A percentile compares a stretch with the other conserved stretches of the same genome.
phyloP scores from a whole-genome alignment of 2,113 vertebrate genomes.

The Willisornis vidua region DNA sequence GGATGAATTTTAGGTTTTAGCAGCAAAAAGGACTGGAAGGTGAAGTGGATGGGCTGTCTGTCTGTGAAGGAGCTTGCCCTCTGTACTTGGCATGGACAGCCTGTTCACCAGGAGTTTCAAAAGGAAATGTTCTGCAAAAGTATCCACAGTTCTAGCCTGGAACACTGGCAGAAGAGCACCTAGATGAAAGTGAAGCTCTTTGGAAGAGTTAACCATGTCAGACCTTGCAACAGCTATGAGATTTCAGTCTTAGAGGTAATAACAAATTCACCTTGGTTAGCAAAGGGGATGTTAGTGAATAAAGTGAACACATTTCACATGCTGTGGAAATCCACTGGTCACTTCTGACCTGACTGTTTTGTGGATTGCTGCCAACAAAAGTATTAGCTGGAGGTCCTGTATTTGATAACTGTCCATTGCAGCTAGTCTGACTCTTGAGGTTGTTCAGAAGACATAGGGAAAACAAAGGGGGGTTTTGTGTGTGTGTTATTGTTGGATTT shows the following conservation, averaged over 20 bases:
- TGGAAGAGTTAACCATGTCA: neutral
- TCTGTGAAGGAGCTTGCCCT: neutral
- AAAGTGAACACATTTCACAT: neutral
- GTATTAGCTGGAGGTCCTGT: neutral
- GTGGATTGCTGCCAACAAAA: neutral
- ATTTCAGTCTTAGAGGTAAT: neutral
- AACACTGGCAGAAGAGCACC: neutral
- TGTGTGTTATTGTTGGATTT: neutral
- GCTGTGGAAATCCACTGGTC: neutral
- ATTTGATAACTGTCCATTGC: neutral
- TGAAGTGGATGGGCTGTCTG: fast-evolving
- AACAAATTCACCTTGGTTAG: neutral
- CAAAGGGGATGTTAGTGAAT: neutral
- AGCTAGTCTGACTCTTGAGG: neutral
- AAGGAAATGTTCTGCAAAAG: neutral
- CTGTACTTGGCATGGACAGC: neutral
- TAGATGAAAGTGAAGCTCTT: neutral
- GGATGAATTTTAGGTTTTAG: neutral
- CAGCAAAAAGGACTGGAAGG: neutral
- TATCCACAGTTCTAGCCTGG: neutral
- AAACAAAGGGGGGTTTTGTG: neutral
- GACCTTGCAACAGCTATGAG: neutral
- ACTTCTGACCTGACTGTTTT: neutral
- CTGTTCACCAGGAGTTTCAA: neutral
- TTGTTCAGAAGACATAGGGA: neutral